These are phyloP conservation scores for Pseudomyrmex dendroicus DNA, from an alignment of 1,140 invertebrate genomes.

Conservation along the genomic window DNA sequence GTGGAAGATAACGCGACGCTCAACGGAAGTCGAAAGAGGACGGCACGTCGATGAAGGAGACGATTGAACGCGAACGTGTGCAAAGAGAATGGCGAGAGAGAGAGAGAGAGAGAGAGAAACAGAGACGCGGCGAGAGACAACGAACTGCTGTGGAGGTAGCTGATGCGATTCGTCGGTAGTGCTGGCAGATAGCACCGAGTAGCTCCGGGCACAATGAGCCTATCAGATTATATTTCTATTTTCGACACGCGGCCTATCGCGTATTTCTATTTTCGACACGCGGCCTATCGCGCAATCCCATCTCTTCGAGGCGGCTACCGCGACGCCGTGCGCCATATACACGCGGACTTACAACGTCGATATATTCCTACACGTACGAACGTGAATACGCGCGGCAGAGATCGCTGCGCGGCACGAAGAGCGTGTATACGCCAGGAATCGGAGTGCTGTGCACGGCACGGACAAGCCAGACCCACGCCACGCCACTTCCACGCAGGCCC, in stretches of 20 bases:
- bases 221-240: slow-evolving; percentile 86
- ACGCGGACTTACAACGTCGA: slow-evolving; percentile 24
- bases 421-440: not conserved
- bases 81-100: not conserved
- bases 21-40: slow-evolving; percentile 19
- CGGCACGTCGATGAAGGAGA: slow-evolving; percentile 5
- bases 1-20: slow-evolving; percentile 18
- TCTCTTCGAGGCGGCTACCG: slow-evolving; percentile 81
- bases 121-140: slow-evolving; percentile 47
- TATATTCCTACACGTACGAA: slow-evolving; percentile 37
- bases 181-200: slow-evolving; percentile 80
- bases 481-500: slow-evolving; percentile 38
- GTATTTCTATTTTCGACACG: slow-evolving; percentile 86
- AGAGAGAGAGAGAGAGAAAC: slow-evolving; percentile 25
- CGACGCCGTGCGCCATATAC: slow-evolving; percentile 67
- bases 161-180: slow-evolving; percentile 73
- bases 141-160: slow-evolving; percentile 54
- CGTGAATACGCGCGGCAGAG: slow-evolving; percentile 15
- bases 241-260: slow-evolving; percentile 84
- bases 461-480: slow-evolving; percentile 26
- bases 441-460: slow-evolving; percentile 23
- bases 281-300: slow-evolving; percentile 83
- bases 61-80: slow-evolving; percentile 3
- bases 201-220: slow-evolving; percentile 84
- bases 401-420: slow-evolving; percentile 51